Evolutionary conservation across 2,113 vertebrate species (phyloP), one percentile per base, ranked within the genome.

Genomic region (Cichladusa arquata): DNA sequence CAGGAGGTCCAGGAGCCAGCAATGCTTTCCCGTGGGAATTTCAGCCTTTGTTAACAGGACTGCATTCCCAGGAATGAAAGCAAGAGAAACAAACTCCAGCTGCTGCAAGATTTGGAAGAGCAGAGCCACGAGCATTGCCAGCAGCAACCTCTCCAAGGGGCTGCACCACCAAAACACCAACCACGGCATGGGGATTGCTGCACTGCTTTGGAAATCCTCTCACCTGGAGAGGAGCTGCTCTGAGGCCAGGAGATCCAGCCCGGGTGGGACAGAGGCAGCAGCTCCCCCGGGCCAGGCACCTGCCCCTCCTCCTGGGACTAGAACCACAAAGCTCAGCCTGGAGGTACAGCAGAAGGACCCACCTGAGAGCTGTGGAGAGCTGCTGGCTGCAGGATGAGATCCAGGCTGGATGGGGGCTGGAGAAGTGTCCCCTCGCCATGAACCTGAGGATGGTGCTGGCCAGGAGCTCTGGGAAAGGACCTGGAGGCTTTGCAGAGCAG

Each of bases 171-270:
- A 6, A 0, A 10, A 12, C 14, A 2, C 57, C 73, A 29, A 22
- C 31, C 81, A 10, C 3, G 3, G 12, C 50, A 1, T 0, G 4
- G 1, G 14, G 7, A 8, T 7, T 3, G 16, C 15, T 23, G 15
- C 12, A 1, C 0, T 16, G 78, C 69, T 72, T 19, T 34, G 29
- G 48, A 64, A 64, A 18, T 33, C 28, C 53, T 25, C 36, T 22
- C 3, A 16, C 19, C 47, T 20, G 15, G 8, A 24, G 9, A 76
- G 65, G 47, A 45, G 69, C 61, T 4, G 1, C 80, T 45, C 57
- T 8, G 25, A 29, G 8, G 12, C n/a, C 64, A 28, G 24, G 57
- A 79, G 36, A 64, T 12, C 26, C 72, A 73, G 73, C 72, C 38
- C 18, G 3, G 47, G 5, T 50, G 51, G 61, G 65, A 7, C 2